These are phyloP conservation scores for Pachymerium ferrugineum DNA, from an alignment of 2,888 invertebrate genomes.

Conservation along the genomic window DNA sequence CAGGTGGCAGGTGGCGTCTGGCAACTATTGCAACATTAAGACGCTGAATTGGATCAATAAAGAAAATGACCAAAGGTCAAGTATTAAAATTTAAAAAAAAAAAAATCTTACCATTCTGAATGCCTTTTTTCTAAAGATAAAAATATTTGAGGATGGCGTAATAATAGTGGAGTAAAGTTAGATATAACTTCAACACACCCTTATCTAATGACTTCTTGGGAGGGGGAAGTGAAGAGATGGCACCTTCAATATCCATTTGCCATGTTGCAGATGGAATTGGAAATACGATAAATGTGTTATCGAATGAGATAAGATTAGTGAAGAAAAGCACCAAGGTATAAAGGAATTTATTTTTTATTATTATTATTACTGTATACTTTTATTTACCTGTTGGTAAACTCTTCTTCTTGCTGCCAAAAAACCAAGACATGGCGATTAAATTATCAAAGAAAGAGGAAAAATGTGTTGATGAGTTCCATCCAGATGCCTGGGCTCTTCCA, in stretches of 20 bases:
- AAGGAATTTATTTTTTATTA: too few species aligned
- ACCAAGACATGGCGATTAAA: slow-evolving; percentile 19
- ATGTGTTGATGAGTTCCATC: not conserved
- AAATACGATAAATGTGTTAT: too few species aligned
- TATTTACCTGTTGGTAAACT: slow-evolving; percentile 24
- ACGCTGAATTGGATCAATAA: not conserved
- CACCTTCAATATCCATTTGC: too few species aligned
- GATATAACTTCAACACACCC: not conserved
- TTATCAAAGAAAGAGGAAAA: not conserved
- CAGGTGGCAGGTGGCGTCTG: not conserved
- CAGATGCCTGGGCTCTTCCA: not conserved
- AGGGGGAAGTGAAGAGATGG: too few species aligned
- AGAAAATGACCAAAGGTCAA: not conserved
- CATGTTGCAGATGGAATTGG: too few species aligned
- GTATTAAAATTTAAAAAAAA: not conserved
- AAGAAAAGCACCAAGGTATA: too few species aligned
- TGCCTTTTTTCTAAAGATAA: too few species aligned
- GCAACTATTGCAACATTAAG: not conserved
- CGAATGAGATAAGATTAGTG: too few species aligned
- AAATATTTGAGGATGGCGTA: too few species aligned
- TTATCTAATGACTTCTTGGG: not conserved
- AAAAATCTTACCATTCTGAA: too few species aligned
- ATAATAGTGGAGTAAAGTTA: not conserved
- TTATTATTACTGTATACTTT: not conserved
- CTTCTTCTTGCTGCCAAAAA: slow-evolving; percentile 28